Evolutionary conservation across 35 echinoderm and acorn worm genomes (phyloP).

Genomic region (Diadema setosum): DNA sequence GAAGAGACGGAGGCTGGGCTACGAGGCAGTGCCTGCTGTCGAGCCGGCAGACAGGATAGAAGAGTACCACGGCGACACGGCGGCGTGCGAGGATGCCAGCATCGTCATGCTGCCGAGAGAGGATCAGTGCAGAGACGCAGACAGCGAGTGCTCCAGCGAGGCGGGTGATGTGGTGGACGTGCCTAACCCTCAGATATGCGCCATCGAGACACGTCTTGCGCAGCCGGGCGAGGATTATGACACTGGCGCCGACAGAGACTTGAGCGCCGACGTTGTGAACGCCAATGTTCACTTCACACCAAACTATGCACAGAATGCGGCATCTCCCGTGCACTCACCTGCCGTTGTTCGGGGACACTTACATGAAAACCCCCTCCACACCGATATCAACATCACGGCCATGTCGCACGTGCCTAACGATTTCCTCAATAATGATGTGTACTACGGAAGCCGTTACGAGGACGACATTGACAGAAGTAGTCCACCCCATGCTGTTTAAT

Average conservation of each 20-base stretch:
- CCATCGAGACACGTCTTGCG: conserved; percentile 37
- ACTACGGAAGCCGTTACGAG: neutral
- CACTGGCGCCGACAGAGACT: neutral
- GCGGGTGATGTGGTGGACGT: conserved; percentile 27
- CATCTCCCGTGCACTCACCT: neutral
- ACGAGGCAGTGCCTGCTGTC: conserved; percentile 1
- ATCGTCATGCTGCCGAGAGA: neutral
- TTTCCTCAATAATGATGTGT: neutral
- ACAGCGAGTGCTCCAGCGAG: neutral
- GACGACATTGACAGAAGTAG: conserved; percentile 7
- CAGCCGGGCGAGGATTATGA: conserved; percentile 23
- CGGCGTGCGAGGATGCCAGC: neutral
- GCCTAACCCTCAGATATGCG: conserved; percentile 52
- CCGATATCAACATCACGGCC: neutral
- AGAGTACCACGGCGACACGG: conserved; percentile 12
- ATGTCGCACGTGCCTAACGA: neutral
- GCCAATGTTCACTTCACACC: conserved; percentile 2
- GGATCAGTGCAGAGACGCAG: neutral
- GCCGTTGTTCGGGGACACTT: neutral
- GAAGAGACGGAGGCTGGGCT: conserved; percentile 1
- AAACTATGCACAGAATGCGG: neutral
- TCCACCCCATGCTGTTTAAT: conserved; percentile 10
- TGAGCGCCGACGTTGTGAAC: neutral
- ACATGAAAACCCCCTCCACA: neutral
- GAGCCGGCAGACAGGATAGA: conserved; percentile 4